Evolutionary conservation across 30 jellyfish, hydroid and myxozoan species (phyloP).

Genomic region (Turritopsis dohrnii): DNA sequence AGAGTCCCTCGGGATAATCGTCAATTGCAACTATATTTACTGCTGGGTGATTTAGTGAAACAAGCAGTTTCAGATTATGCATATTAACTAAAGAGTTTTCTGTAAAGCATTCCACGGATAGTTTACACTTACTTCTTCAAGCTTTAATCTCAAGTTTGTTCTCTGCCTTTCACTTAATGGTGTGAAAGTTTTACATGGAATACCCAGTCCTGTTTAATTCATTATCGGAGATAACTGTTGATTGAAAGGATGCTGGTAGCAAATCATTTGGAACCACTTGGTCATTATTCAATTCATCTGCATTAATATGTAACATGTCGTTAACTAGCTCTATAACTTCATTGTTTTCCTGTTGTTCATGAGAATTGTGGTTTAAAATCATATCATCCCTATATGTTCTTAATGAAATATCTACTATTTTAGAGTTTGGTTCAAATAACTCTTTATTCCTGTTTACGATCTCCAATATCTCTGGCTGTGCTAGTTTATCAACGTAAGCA

Average conservation of each 20-base stretch:
- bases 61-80: not conserved
- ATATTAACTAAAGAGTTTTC: slow-evolving; percentile 15
- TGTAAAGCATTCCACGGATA: slow-evolving; percentile 39
- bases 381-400: slow-evolving; percentile 7
- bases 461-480: not conserved
- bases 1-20: slow-evolving; percentile 8
- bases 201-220: slow-evolving; percentile 22
- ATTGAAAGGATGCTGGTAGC: not conserved
- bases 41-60: not conserved
- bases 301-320: not conserved
- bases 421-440: slow-evolving; percentile 31
- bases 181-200: slow-evolving; percentile 4
- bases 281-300: slow-evolving; percentile 2
- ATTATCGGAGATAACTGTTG: not conserved
- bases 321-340: slow-evolving; percentile 1
- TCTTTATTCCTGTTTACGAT: slow-evolving; percentile 8
- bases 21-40: slow-evolving; percentile 14
- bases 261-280: not conserved
- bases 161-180: slow-evolving; percentile 12
- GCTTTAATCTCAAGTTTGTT: slow-evolving; percentile 5
- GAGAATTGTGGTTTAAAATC: not conserved
- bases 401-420: slow-evolving; percentile 18
- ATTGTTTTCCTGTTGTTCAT: slow-evolving; percentile 20
- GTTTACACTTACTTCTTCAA: slow-evolving; percentile 20
- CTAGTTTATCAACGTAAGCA: slow-evolving; percentile 12